These are phyloP conservation scores for Phragmatobia fuliginosa DNA, from an alignment of 2,888 invertebrate genomes.

Conservation along the genomic window DNA sequence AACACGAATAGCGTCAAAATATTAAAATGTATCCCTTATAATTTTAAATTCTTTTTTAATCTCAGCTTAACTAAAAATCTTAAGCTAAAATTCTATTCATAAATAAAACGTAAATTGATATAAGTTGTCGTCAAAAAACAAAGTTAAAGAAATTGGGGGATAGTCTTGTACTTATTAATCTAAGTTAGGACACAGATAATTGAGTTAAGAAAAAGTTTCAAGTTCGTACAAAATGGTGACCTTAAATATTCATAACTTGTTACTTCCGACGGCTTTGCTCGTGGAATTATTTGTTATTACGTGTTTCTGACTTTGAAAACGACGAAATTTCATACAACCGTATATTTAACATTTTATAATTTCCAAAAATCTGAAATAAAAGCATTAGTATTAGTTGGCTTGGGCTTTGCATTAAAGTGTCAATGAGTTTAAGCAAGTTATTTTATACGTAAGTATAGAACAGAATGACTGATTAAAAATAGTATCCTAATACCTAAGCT, in stretches of 20 bases:
- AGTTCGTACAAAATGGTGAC: neutral
- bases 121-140: conserved; percentile 9
- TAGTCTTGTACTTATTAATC: conserved; percentile 25
- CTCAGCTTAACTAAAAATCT: neutral
- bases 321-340: too few species aligned
- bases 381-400: too few species aligned
- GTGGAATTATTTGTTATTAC: too few species aligned
- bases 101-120: conserved; percentile 19
- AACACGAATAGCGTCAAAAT: neutral
- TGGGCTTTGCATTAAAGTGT: too few species aligned
- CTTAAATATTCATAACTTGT: neutral
- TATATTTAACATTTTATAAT: too few species aligned
- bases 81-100: conserved; percentile 1
- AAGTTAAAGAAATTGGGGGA: conserved; percentile 18
- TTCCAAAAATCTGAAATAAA: too few species aligned
- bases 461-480: neutral
- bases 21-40: neutral
- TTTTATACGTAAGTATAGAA: neutral
- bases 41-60: neutral
- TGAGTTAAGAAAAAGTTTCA: conserved; percentile 16
- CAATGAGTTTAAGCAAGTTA: too few species aligned
- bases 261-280: too few species aligned
- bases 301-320: too few species aligned
- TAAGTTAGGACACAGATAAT: conserved; percentile 37
- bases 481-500: neutral